Base-by-base conservation (phyloP, 2,888 invertebrate genomes). In the Odontomyia ornata region DNA sequence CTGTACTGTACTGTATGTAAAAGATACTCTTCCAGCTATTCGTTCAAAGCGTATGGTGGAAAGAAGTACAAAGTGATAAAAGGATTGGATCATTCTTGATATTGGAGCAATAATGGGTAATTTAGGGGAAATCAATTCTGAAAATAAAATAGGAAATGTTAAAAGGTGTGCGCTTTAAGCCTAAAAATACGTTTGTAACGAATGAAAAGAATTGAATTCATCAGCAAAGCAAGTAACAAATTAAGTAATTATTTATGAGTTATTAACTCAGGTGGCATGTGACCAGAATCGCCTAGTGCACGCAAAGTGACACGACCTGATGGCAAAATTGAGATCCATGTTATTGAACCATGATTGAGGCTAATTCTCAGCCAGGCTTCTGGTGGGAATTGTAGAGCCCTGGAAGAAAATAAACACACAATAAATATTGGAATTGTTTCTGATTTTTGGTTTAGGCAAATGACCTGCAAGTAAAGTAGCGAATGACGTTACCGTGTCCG, bases 401-500 rank as follows among this genome's bases (percentile, higher is more conserved):
- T 96, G 88, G 25, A 57, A 28, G 18, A n/a, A 13, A 72, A 36
- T 52, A 7, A 15, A n/a, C 3, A n/a, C n/a, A 4, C 18, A 15
- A 52, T 52, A 9, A 52, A 18, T 52, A 52, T 18, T 9, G 5
- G 9, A 36, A 36, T 9, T 36, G 5, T 5, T 36, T 36, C n/a
- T 36, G 36, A 56, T 13, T 9, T 5, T 36, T 5, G 36, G 36
- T 9, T n/a, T 36, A 36, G 3, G 9, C 25, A 0, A 9, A 60
- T 18, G 83, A 93, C 94, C 93, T 91, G 89, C 96, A 96, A n/a
- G 95, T 92, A 84, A 95, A 95, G 87, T 96, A 99, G 62, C 98
- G 90, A 83, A 99, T 99, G 25, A 99, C 99, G 87, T 99, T 99
- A 2, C 96, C 98, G 86, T 99, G 99, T 82, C 99, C 99, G 1